These are phyloP conservation scores for Nomada fucata DNA, from an alignment of 2,888 invertebrate species.

Conservation along the genomic window DNA sequence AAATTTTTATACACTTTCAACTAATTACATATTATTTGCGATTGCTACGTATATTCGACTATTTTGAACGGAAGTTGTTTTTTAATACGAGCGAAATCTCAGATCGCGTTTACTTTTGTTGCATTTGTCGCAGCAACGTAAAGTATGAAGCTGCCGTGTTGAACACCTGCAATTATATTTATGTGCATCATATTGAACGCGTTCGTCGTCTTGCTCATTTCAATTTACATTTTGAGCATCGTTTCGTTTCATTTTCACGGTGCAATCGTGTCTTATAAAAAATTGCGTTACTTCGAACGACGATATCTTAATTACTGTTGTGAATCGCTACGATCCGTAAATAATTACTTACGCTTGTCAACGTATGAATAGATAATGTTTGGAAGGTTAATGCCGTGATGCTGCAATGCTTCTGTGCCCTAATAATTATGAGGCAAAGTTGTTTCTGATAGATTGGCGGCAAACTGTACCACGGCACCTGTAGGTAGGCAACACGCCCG, in stretches of 20 bases:
- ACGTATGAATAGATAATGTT: slow-evolving; percentile 52
- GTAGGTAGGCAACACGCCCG: slow-evolving; percentile 47
- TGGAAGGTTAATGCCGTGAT: slow-evolving; percentile 60
- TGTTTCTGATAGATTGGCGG: slow-evolving; percentile 38
- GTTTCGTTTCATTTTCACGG: background rate
- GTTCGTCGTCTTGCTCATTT: too few relatives aligned
- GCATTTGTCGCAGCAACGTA: slow-evolving; percentile 57
- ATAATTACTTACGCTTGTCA: slow-evolving; percentile 59
- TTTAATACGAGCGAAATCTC: slow-evolving; percentile 8
- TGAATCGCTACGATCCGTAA: background rate
- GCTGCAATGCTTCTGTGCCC: slow-evolving; percentile 55
- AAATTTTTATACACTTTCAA: slow-evolving; percentile 1
- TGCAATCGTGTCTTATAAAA: too few relatives aligned
- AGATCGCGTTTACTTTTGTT: slow-evolving; percentile 6
- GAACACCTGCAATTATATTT: slow-evolving; percentile 56
- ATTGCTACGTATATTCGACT: slow-evolving; percentile 11
- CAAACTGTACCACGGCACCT: slow-evolving; percentile 63
- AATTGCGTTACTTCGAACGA: too few relatives aligned
- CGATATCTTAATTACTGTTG: background rate
- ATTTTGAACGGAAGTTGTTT: slow-evolving; percentile 14
- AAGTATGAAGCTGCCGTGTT: slow-evolving; percentile 67
- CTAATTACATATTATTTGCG: background rate
- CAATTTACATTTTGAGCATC: background rate
- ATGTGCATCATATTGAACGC: too few relatives aligned
- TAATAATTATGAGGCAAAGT: slow-evolving; percentile 57